Percentiles rank a stretch among this genome's conserved stretches.
These are phyloP conservation scores for Temnothorax rugatulus DNA, from an alignment of 2,888 invertebrate genomes.

Conservation along the genomic window DNA sequence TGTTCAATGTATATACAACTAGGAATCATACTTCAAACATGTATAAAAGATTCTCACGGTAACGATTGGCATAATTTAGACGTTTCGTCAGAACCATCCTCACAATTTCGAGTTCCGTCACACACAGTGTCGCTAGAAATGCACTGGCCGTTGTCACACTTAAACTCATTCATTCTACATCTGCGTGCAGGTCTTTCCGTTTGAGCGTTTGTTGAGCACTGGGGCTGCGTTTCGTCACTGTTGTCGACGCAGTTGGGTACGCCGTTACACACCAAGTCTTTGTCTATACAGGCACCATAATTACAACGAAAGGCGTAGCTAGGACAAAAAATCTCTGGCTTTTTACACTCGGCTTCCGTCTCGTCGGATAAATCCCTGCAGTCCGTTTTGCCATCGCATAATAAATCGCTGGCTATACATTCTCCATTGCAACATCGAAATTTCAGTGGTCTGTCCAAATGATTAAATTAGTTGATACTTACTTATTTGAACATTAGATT, in stretches of 20 bases:
- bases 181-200: neutral
- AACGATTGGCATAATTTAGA: constrained; percentile 73
- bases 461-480: constrained; percentile 32
- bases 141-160: constrained; percentile 80
- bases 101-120: constrained; percentile 81
- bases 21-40: neutral
- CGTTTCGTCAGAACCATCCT: constrained; percentile 82
- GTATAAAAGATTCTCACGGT: constrained; percentile 71
- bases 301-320: constrained; percentile 88
- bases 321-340: constrained; percentile 86
- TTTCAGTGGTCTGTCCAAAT: constrained; percentile 53
- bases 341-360: constrained; percentile 78
- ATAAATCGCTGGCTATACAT: constrained; percentile 84
- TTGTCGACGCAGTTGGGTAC: constrained; percentile 86
- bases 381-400: constrained; percentile 86
- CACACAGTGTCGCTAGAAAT: constrained; percentile 66
- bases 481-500: constrained; percentile 14
- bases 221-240: constrained; percentile 86
- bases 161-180: constrained; percentile 74
- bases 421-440: constrained; percentile 84
- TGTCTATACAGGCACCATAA: constrained; percentile 89
- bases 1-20: neutral
- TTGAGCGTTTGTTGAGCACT: constrained; percentile 72
- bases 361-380: constrained; percentile 87
- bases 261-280: constrained; percentile 87